phyloP scores from a whole-genome alignment of 2,888 invertebrate species.

The Drosophila demipolita region DNA sequence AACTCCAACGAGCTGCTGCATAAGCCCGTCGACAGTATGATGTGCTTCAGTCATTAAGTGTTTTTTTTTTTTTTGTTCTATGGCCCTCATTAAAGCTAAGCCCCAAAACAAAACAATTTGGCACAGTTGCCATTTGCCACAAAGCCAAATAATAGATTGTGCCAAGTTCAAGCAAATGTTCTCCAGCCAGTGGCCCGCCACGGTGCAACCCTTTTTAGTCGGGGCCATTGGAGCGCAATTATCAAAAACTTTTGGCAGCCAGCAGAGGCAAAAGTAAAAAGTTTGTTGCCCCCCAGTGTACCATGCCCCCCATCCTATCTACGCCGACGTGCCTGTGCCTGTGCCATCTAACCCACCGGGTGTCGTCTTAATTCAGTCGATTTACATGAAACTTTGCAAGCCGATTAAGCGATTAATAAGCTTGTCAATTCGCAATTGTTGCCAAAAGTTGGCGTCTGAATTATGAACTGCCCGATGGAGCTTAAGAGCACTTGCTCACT shows the following conservation, averaged over 20 bases:
- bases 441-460: constrained; percentile 67
- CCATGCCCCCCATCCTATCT: neutral
- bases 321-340: neutral
- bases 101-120: constrained; percentile 55
- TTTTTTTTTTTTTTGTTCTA: constrained; percentile 51
- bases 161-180: constrained; percentile 33
- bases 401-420: constrained; percentile 80
- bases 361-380: constrained; percentile 69
- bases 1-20: constrained; percentile 23
- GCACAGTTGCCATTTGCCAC: constrained; percentile 45
- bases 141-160: constrained; percentile 42
- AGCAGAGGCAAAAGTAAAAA: constrained; percentile 58
- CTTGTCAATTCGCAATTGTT: constrained; percentile 79
- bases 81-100: constrained; percentile 66
- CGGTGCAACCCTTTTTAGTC: constrained; percentile 66
- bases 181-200: constrained; percentile 11
- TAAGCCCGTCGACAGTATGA: constrained; percentile 59
- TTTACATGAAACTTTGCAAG: constrained; percentile 77
- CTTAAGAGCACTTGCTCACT: constrained; percentile 40
- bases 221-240: constrained; percentile 71
- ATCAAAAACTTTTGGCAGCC: constrained; percentile 69
- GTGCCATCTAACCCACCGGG: constrained; percentile 25
- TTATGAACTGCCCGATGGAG: constrained; percentile 66
- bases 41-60: constrained; percentile 70
- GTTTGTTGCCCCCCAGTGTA: constrained; percentile 34